Evolutionary conservation across 2,888 invertebrate genomes (phyloP).

Genomic region (Melanchra persicariae): DNA sequence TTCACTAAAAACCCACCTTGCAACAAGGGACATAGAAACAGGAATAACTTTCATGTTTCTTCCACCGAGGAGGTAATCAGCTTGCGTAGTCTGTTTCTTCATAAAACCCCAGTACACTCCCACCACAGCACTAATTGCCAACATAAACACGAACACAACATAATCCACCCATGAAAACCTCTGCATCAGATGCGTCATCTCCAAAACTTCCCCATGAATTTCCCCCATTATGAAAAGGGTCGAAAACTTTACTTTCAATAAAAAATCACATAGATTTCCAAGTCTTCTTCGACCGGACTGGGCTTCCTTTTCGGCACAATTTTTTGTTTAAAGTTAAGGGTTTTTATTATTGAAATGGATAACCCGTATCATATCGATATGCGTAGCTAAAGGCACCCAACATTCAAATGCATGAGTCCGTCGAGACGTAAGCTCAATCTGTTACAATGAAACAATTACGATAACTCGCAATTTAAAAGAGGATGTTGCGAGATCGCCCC

Average conservation of each 20-base stretch:
- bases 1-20: slow-evolving; percentile 91
- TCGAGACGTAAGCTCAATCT: slow-evolving; percentile 83
- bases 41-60: slow-evolving; percentile 96
- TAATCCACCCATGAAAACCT: slow-evolving; percentile 94
- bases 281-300: not conserved
- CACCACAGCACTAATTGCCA: slow-evolving; percentile 94
- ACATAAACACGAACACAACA: slow-evolving; percentile 94
- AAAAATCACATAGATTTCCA: slow-evolving; percentile 41
- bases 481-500: slow-evolving; percentile 90
- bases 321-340: slow-evolving; percentile 17
- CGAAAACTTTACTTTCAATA: not conserved
- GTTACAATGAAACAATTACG: slow-evolving; percentile 90
- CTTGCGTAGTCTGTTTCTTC: slow-evolving; percentile 91
- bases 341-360: slow-evolving; percentile 43
- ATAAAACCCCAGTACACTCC: slow-evolving; percentile 96
- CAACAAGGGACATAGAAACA: slow-evolving; percentile 95
- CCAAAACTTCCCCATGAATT: slow-evolving; percentile 81
- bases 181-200: slow-evolving; percentile 90
- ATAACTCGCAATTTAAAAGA: slow-evolving; percentile 90
- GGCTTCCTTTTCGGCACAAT: not conserved
- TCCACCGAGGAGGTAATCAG: slow-evolving; percentile 95
- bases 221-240: slow-evolving; percentile 74
- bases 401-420: slow-evolving; percentile 75
- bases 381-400: slow-evolving; percentile 74
- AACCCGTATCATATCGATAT: slow-evolving; percentile 54